These are phyloP conservation scores for Pteropus alecto DNA, from an alignment of 2,113 vertebrate genomes.

Conservation along the genomic window DNA sequence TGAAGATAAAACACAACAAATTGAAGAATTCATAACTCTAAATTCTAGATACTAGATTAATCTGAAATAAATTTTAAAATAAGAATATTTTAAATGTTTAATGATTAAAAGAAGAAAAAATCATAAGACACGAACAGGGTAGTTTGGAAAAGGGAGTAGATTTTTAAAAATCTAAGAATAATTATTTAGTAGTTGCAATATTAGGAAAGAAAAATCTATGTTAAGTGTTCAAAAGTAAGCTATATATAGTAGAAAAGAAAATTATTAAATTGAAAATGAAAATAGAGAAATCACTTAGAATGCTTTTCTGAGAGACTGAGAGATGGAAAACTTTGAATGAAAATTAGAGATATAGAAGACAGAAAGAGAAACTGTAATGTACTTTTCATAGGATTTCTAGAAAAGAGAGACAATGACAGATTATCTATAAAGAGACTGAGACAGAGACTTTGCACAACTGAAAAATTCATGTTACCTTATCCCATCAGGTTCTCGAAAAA, in stretches of 20 bases:
- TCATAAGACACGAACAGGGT: neutral
- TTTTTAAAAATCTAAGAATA: neutral
- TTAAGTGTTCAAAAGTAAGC: neutral
- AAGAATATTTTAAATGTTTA: neutral
- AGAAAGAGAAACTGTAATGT: neutral
- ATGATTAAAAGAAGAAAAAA: constrained; percentile 19
- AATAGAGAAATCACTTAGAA: neutral
- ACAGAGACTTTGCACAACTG: neutral
- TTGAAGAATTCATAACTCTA: neutral
- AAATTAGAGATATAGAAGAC: neutral
- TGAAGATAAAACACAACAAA: neutral
- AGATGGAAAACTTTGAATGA: neutral
- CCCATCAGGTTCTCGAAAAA: neutral
- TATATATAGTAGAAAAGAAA: neutral
- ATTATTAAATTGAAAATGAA: constrained; percentile 7
- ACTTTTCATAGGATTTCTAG: neutral
- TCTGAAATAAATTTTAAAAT: neutral
- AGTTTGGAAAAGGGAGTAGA: neutral
- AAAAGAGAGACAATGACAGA: neutral
- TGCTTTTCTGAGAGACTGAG: neutral
- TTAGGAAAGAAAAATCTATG: constrained; percentile 18
- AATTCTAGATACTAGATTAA: neutral
- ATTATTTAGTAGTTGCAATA: neutral
- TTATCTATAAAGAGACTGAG: neutral
- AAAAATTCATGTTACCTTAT: neutral